Percentiles rank a stretch among this genome's conserved stretches.
phyloP scores from a whole-genome alignment of 1,140 invertebrate species.

The Lucilia sericata region DNA sequence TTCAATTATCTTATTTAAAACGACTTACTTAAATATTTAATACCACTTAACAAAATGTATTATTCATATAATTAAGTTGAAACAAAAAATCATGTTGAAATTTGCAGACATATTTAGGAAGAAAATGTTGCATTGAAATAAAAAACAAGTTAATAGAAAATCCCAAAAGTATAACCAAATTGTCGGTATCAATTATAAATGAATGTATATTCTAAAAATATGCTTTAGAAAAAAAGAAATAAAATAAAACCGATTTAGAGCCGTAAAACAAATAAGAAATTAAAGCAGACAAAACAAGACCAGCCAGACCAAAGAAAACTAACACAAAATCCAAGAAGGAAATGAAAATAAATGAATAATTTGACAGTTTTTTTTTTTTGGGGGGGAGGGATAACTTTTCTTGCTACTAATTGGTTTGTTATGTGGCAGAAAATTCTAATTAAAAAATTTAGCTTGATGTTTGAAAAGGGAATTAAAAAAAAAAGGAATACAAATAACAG shows the following conservation, averaged over 20 bases:
- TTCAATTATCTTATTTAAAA: not conserved
- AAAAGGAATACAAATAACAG: slow-evolving; percentile 12
- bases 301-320: not conserved
- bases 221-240: not conserved
- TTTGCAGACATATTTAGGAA: not conserved
- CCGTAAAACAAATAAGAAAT: no score
- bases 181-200: slow-evolving; percentile 36
- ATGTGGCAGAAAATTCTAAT: slow-evolving; percentile 12
- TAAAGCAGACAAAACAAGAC: not conserved
- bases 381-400: not conserved
- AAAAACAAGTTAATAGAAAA: not conserved
- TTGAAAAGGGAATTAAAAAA: not conserved
- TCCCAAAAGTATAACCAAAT: slow-evolving; percentile 36
- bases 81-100: not conserved
- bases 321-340: not conserved
- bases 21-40: not conserved
- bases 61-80: not conserved
- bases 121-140: not conserved
- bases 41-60: not conserved
- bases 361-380: slow-evolving; percentile 20
- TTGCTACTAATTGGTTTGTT: slow-evolving; percentile 23
- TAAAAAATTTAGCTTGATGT: slow-evolving; percentile 11
- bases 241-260: not conserved
- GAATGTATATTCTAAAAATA: not conserved
- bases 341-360: slow-evolving; percentile 23